Conservation (phyloP, 2,113 vertebrate genomes). For the Etheostoma spectabile region DNA sequence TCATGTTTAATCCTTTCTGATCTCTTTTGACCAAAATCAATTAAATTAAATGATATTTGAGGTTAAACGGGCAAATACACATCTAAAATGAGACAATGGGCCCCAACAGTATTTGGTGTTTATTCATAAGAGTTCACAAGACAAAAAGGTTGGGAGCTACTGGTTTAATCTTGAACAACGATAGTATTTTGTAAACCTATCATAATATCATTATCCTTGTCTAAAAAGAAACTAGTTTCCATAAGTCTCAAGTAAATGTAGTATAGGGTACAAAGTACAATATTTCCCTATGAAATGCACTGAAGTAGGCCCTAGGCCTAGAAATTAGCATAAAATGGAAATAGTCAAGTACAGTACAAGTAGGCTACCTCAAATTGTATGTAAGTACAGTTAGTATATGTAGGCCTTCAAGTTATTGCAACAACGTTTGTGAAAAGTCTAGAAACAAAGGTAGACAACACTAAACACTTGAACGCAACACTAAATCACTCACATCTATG, state of each 20-base stretch:
- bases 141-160: no score
- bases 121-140: not conserved
- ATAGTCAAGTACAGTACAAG: not conserved
- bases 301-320: not conserved
- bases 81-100: not conserved
- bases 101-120: not conserved
- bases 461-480: constrained; percentile 7
- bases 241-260: no score
- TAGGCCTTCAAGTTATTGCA: no score
- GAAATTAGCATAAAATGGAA: not conserved
- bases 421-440: no score
- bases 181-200: not conserved
- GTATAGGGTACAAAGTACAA: not conserved
- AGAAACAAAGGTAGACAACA: no score
- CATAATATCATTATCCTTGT: not conserved
- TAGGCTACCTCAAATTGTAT: no score
- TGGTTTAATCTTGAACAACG: not conserved
- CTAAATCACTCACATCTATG: not conserved
- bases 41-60: not conserved
- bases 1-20: not conserved
- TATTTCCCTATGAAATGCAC: not conserved
- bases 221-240: not conserved
- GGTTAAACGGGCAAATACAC: not conserved
- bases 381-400: no score
- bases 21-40: not conserved